Evolutionary conservation across 2,888 invertebrate species (phyloP).

Genomic region (Metalampra italica): DNA sequence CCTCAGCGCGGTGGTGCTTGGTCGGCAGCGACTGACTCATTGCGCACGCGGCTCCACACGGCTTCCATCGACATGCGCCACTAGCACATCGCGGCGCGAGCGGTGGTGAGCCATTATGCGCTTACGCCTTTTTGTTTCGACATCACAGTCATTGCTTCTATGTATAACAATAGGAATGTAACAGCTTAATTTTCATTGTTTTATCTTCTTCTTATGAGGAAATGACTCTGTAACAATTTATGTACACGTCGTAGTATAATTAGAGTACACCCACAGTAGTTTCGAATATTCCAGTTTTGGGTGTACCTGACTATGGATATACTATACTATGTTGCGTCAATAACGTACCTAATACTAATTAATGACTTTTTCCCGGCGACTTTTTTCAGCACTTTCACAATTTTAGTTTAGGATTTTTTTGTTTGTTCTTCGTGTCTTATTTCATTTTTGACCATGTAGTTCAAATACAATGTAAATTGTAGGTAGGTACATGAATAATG

Average conservation of each 20-base stretch:
- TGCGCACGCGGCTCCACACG: constrained; percentile 67
- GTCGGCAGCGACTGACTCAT: constrained; percentile 57
- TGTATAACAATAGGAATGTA: constrained; percentile 15
- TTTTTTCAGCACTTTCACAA: too few relatives aligned
- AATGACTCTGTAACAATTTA: constrained; percentile 33
- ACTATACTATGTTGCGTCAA: too few relatives aligned
- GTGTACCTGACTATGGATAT: too few relatives aligned
- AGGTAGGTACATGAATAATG: too few relatives aligned
- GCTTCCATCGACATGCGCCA: constrained; percentile 46
- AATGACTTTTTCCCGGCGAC: too few relatives aligned
- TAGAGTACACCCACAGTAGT: too few relatives aligned
- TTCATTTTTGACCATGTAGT: too few relatives aligned
- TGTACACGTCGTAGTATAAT: not conserved
- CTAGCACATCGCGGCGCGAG: constrained; percentile 19
- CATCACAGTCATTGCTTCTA: constrained; percentile 34
- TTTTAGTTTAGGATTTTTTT: too few relatives aligned
- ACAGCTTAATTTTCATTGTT: constrained; percentile 25
- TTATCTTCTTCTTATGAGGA: constrained; percentile 15
- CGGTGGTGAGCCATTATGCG: constrained; percentile 8
- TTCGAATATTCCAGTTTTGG: too few relatives aligned
- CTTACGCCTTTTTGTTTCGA: constrained; percentile 16
- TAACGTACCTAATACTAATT: too few relatives aligned
- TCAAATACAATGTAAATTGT: too few relatives aligned
- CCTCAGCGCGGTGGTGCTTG: constrained; percentile 61
- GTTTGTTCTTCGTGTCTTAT: too few relatives aligned